Evolutionary conservation across 2,797 vertebrate genomes (phyloP).

Genomic region (Sarcoramphus papa): DNA sequence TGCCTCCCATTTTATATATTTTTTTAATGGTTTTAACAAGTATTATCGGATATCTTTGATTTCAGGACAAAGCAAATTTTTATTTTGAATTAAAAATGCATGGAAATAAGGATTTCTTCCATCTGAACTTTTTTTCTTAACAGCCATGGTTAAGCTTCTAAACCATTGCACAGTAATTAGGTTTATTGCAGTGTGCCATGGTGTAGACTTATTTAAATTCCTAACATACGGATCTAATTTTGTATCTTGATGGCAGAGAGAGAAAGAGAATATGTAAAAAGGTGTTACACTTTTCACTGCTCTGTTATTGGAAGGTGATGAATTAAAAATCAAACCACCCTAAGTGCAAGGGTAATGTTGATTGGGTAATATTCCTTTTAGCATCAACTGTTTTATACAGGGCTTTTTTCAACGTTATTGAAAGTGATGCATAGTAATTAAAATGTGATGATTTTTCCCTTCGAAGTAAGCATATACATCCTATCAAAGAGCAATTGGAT

Average conservation of each 20-base stretch:
- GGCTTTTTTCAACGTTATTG: neutral
- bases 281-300: neutral
- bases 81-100: neutral
- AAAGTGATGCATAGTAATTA: conserved; percentile 31
- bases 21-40: neutral
- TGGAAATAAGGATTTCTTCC: neutral
- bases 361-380: neutral
- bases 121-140: neutral
- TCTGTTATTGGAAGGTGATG: conserved; percentile 7
- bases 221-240: conserved; percentile 29
- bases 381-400: neutral
- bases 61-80: neutral
- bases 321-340: conserved; percentile 29
- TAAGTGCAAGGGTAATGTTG: neutral
- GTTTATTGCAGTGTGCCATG: neutral
- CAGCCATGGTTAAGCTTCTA: neutral
- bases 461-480: neutral
- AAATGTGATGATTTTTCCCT: neutral
- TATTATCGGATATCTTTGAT: neutral
- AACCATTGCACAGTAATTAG: conserved; percentile 20
- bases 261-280: conserved; percentile 9
- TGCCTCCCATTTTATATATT: neutral
- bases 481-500: conserved; percentile 26
- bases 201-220: conserved; percentile 41
- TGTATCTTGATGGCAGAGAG: neutral